phyloP scores from a whole-genome alignment of 37 sponge, comb jelly and placozoan genomes.

The Halisarca cf. caerulea region DNA sequence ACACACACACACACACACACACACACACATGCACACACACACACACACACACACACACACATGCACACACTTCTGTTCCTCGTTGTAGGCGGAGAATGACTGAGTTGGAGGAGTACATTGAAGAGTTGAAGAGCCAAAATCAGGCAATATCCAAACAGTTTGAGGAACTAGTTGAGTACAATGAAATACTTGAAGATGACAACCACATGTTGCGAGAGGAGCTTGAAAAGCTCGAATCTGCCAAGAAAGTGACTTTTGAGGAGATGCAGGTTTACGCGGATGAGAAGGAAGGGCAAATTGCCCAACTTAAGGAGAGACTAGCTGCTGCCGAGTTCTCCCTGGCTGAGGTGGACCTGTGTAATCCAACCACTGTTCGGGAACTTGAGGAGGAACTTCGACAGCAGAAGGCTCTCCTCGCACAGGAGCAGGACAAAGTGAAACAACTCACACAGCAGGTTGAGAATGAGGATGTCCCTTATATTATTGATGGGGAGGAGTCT shows the following conservation, averaged over 20 bases:
- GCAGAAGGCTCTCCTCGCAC: background rate
- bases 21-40: no score
- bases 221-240: background rate
- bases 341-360: background rate
- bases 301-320: background rate
- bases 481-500: background rate
- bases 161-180: slow-evolving; percentile 4
- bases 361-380: background rate
- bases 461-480: background rate
- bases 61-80: background rate
- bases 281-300: background rate
- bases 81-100: background rate
- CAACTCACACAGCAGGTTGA: background rate
- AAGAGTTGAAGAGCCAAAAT: background rate
- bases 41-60: background rate
- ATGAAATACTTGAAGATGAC: slow-evolving; percentile 4
- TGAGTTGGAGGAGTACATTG: slow-evolving; percentile 15
- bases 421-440: background rate
- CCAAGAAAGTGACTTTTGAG: background rate
- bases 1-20: no score
- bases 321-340: slow-evolving; percentile 2
- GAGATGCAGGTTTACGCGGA: background rate
- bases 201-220: background rate
- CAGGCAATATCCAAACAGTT: slow-evolving; percentile 12
- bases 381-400: background rate